Percentiles rank a stretch among this genome's conserved stretches.
phyloP scores from a whole-genome alignment of 1,140 invertebrate genomes.

The Trialeurodes vaporariorum region DNA sequence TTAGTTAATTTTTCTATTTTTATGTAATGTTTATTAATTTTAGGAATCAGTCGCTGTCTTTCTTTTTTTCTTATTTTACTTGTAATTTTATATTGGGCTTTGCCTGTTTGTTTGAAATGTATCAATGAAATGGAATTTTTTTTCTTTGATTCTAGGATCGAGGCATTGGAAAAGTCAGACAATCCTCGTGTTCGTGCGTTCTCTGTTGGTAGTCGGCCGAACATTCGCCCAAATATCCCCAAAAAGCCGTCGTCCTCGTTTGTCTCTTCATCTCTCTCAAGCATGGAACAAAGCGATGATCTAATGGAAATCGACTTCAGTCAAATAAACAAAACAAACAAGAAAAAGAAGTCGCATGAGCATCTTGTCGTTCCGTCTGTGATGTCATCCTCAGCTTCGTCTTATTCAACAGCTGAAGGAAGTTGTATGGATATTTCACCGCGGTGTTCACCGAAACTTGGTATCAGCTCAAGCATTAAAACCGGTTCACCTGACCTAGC shows the following conservation, averaged over 20 bases:
- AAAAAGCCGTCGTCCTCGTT: slow-evolving; percentile 15
- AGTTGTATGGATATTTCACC: slow-evolving; percentile 26
- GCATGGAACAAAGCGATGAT: slow-evolving; percentile 56
- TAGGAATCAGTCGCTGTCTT: too few species aligned
- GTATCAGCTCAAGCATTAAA: slow-evolving; percentile 8
- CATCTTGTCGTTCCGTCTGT: slow-evolving; percentile 17
- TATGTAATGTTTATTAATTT: too few species aligned
- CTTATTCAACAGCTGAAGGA: slow-evolving; percentile 23
- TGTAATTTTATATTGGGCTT: too few species aligned
- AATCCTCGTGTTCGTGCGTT: slow-evolving; percentile 46
- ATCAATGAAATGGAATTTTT: too few species aligned
- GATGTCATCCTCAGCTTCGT: slow-evolving; percentile 20
- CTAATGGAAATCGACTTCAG: slow-evolving; percentile 70
- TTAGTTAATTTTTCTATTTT: too few species aligned
- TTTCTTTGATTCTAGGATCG: too few species aligned
- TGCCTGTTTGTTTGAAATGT: too few species aligned
- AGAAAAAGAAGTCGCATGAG: slow-evolving; percentile 13
- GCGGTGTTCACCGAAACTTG: slow-evolving; percentile 21
- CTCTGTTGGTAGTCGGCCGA: slow-evolving; percentile 42
- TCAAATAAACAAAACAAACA: slow-evolving; percentile 20
- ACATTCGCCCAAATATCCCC: slow-evolving; percentile 10
- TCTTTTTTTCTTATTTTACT: too few species aligned
- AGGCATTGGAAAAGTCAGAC: slow-evolving; percentile 33
- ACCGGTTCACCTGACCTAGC: slow-evolving; percentile 8
- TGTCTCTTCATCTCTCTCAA: slow-evolving; percentile 45